phyloP scores from a whole-genome alignment of 1,140 invertebrate species.

The Homarus americanus region DNA sequence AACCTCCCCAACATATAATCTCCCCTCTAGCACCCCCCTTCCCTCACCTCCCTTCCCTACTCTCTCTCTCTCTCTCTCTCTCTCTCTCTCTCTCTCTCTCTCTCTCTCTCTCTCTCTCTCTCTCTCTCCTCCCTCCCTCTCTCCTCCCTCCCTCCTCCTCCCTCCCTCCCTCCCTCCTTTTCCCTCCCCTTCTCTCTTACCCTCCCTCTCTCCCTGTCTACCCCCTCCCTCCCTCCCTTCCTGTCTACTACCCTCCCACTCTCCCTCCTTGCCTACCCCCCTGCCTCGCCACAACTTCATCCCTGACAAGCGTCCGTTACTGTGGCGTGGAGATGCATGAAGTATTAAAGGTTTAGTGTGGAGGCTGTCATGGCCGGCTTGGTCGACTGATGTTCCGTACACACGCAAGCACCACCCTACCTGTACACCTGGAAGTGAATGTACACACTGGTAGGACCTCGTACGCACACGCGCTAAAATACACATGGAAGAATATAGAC shows the following conservation, averaged over 20 bases:
- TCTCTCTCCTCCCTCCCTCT: conserved; percentile 17
- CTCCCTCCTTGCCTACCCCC: not conserved
- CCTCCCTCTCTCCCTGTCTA: conserved; percentile 29
- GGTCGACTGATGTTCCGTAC: not conserved
- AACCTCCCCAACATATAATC: not conserved
- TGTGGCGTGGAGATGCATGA: not conserved
- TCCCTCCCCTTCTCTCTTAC: not conserved
- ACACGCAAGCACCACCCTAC: not conserved
- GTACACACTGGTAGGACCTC: conserved; percentile 2
- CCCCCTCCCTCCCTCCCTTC: conserved; percentile 16
- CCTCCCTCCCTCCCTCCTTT: not conserved
- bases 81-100: too few species aligned
- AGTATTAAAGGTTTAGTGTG: not conserved
- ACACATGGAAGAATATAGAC: too few species aligned
- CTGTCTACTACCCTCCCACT: not conserved
- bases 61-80: not conserved
- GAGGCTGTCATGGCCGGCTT: not conserved
- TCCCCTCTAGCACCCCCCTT: not conserved
- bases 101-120: conserved; percentile 27
- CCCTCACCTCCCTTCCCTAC: conserved; percentile 1
- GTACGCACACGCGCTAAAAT: not conserved
- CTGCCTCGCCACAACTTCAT: not conserved
- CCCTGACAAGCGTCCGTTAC: not conserved
- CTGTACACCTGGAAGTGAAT: too few species aligned
- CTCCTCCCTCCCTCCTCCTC: not conserved